Evolutionary conservation across 1,140 invertebrate genomes (phyloP), one percentile per base, ranked within the genome.

Genomic region (Sycophila sp.): DNA sequence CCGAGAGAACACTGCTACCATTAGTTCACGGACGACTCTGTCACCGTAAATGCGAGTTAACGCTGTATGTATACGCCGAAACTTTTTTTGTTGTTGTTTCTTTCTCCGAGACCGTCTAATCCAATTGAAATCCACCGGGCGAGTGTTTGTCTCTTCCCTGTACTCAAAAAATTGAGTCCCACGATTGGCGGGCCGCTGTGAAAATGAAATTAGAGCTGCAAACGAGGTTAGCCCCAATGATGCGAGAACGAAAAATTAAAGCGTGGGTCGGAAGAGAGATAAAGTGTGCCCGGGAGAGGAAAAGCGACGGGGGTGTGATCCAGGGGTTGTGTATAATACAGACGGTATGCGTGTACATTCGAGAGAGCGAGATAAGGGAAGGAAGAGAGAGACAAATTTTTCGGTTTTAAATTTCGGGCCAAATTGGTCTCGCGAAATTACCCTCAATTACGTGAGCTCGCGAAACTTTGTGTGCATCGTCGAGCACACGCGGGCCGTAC

Each of bases 151-250:
- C 4, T 30, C 19, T 49, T 59, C 59, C 81, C 82, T 83, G 81
- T n/a, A n/a, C n/a, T 81, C 78, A 75, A 84, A 83, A 84, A 85
- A 84, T 83, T 80, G 78, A 83, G 80, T 83, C 78, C 80, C 76
- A 78, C 80, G 79, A 81, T 83, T 74, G 65, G 73, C 62, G n/a
- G n/a, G 64, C 75, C 76, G 74, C 73, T n/a, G 80, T 76, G 78
- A 84, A 83, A 85, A 85, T 84, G 77, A 74, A 83, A 84, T 85
- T 81, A 78, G 67, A 75, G 69, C 72, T 76, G 78, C 63, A 81
- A 85, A 85, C 77, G 75, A 73, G 67, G 76, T 80, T 85, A 80
- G 75, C 26, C 71, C 63, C 72, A 76, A 82, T 81, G 81, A 80
- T 78, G 76, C 78, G 17, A 3, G 5, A 15, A 34, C 4, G 47